Base-by-base conservation (phyloP, 2,113 vertebrate genomes). In the Colaptes auratus region DNA sequence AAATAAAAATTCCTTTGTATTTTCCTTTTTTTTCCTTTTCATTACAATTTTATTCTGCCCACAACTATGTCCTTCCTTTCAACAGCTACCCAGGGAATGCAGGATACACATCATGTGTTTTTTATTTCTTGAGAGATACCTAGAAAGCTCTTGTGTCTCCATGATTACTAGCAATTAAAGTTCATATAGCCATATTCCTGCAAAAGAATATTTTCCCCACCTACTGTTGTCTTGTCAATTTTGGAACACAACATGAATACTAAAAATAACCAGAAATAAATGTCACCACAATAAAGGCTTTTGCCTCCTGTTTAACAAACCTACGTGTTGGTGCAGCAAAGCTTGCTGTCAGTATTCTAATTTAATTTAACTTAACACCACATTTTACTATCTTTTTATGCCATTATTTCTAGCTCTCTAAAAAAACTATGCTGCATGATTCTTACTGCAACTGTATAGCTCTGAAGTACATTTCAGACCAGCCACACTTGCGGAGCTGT, bases 231-330 rank as follows among this genome's bases (percentile, higher is more conserved):
- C 60, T 87, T 60, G 67, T 48, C 48, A 20, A 69, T 89, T 89
- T 91, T 35, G 64, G 79, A 94, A 65, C 14, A 83, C 16, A 19
- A 10, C 39, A 74, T 77, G 82, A 89, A 59, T 77, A 56, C 78
- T 88, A 82, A 91, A 93, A 92, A 95, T 71, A 89, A 20, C 12
- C 23, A 67, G 25, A 77, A 90, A 70, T 10, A 87, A 91, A 89
- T 15, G 59, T 80, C 60, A 91, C 8, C 36, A 67, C 33, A 77
- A 75, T 10, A 80, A 63, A 95, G 8, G 15, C 11, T 74, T 86
- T 56, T 35, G 69, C 33, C 13, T 56, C 13, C 6, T 17, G 17
- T 69, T 75, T 64, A 70, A 8, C 8, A 13, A 93, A 70, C 3
- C 4, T 78, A 25, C 24, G 20, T 59, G 19, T 36, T 1, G 0